phyloP scores from a whole-genome alignment of 2,113 vertebrate species.

The Actenoides hombroni region DNA sequence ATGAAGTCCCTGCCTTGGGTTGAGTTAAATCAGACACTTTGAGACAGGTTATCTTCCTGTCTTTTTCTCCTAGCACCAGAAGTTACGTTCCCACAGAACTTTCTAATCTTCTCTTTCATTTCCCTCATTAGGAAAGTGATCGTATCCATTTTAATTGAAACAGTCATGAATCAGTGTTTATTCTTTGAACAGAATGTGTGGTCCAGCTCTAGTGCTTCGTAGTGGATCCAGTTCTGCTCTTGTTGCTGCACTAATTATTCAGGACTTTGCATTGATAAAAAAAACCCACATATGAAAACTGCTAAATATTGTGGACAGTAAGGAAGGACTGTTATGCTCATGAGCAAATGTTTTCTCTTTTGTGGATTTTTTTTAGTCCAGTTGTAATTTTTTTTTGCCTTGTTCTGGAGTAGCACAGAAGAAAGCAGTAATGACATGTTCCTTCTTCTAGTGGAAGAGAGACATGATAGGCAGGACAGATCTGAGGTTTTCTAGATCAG shows the following conservation, averaged over 20 bases:
- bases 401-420: not conserved
- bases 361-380: not conserved
- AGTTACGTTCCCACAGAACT: not conserved
- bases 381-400: too few species aligned
- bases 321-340: not conserved
- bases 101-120: not conserved
- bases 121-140: not conserved
- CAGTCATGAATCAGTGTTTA: conserved; percentile 13
- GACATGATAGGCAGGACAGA: not conserved
- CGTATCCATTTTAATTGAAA: conserved; percentile 20
- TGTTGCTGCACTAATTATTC: not conserved
- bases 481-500: not conserved
- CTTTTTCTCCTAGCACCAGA: not conserved
- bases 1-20: not conserved
- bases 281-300: not conserved
- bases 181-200: conserved; percentile 8
- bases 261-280: not conserved
- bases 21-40: not conserved
- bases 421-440: not conserved
- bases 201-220: not conserved
- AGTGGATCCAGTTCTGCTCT: not conserved
- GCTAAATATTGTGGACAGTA: not conserved
- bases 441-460: not conserved
- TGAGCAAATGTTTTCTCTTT: not conserved
- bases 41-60: not conserved